These are phyloP conservation scores for Cepaea nemoralis DNA, from an alignment of 1,140 invertebrate genomes.

Conservation along the genomic window DNA sequence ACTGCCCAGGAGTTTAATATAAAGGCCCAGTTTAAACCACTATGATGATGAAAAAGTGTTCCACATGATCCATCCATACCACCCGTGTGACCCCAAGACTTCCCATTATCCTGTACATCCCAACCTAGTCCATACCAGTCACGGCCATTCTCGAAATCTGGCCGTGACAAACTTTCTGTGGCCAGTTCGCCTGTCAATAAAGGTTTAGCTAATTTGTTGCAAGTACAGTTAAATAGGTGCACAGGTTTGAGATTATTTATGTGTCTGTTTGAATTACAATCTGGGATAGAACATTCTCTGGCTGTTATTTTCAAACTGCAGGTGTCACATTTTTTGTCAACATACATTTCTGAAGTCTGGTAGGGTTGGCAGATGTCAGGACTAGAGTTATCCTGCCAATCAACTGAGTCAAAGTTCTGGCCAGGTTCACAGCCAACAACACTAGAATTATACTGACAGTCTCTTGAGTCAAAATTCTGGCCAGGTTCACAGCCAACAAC, in stretches of 20 bases:
- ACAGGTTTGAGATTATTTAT: neutral
- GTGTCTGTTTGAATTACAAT: neutral
- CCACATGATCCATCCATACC: conserved; percentile 66
- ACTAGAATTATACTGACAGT: neutral
- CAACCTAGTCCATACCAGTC: conserved; percentile 69
- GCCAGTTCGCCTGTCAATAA: neutral
- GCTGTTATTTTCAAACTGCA: neutral
- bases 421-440: neutral
- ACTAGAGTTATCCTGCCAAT: neutral
- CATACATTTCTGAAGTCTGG: neutral
- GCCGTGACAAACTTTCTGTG: conserved; percentile 2
- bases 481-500: neutral
- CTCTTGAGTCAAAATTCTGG: neutral
- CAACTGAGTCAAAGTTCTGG: neutral
- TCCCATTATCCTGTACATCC: conserved; percentile 62
- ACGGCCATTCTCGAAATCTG: conserved; percentile 41
- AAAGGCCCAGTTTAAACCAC: conserved; percentile 62
- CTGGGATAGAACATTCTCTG: neutral
- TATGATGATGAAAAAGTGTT: conserved; percentile 55
- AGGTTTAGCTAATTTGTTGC: neutral
- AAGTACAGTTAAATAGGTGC: neutral
- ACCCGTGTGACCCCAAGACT: conserved; percentile 66
- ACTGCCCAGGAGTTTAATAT: conserved; percentile 64
- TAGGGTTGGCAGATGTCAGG: neutral
- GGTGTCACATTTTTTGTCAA: neutral